Percentiles rank a stretch among this genome's conserved stretches.
Conservation (phyloP, 2,888 invertebrate genomes). For the Coelopa pilipes region DNA sequence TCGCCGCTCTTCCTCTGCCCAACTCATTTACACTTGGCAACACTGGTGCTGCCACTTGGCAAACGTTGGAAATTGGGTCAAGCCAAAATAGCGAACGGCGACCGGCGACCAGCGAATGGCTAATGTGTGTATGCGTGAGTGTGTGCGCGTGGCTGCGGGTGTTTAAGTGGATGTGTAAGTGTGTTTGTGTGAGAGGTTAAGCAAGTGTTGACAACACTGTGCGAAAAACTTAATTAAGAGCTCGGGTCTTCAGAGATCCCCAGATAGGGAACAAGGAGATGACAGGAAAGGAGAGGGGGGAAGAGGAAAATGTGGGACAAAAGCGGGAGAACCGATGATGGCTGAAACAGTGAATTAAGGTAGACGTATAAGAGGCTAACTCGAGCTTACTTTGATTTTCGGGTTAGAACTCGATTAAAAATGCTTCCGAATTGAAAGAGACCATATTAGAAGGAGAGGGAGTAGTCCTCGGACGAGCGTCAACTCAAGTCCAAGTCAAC, state of each 20-base stretch:
- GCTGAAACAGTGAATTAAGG: no score
- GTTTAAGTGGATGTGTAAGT: background rate
- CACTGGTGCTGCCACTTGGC: constrained; percentile 26
- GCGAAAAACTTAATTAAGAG: background rate
- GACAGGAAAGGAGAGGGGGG: constrained; percentile 29
- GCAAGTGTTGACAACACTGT: constrained; percentile 1
- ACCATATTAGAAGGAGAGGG: no score
- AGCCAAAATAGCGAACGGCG: constrained; percentile 27
- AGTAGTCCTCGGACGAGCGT: no score
- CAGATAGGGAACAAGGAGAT: background rate
- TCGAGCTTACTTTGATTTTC: no score
- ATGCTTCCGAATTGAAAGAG: no score
- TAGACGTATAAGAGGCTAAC: no score
- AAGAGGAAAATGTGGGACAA: constrained; percentile 23
- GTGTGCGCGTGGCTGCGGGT: background rate
- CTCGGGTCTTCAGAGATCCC: background rate
- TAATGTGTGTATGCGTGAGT: background rate
- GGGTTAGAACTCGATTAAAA: no score
- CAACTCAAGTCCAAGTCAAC: no score
- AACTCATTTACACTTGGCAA: constrained; percentile 1
- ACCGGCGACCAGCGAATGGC: no score
- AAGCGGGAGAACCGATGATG: constrained; percentile 38
- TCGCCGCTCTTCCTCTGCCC: no score
- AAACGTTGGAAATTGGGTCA: constrained; percentile 28
- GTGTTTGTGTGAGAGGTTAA: background rate